Conservation (phyloP, 2,888 invertebrate genomes). For the Eupithecia inturbata region DNA sequence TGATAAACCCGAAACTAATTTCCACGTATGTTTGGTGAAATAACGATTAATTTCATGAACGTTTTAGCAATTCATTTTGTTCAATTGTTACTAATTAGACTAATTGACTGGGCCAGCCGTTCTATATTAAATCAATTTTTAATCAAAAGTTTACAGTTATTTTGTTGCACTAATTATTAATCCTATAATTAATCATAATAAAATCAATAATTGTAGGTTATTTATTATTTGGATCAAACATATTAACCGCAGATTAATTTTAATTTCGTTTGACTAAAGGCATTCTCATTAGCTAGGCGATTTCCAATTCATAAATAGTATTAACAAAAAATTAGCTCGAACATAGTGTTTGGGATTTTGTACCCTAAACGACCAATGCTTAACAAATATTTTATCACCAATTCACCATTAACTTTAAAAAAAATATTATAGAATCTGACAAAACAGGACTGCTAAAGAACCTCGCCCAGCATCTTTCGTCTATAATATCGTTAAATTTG, state of each 20-base stretch:
- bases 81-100: not conserved
- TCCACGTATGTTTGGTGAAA: not conserved
- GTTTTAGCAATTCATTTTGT: not conserved
- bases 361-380: not conserved
- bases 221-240: not conserved
- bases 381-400: not conserved
- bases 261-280: not conserved
- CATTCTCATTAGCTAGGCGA: not conserved
- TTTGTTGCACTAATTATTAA: not conserved
- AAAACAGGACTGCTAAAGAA: not conserved
- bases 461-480: not conserved
- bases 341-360: not conserved
- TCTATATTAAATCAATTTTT: not conserved
- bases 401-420: not conserved
- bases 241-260: not conserved
- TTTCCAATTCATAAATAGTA: not conserved
- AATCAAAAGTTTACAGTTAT: not conserved
- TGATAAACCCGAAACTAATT: not conserved
- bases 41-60: not conserved
- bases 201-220: not conserved
- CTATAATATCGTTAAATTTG: constrained; percentile 14
- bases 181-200: not conserved
- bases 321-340: not conserved
- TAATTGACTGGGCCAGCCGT: not conserved
- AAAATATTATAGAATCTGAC: not conserved